These are phyloP conservation scores for Pogonocichla stellata DNA, from an alignment of 2,113 vertebrate genomes.

Conservation along the genomic window DNA sequence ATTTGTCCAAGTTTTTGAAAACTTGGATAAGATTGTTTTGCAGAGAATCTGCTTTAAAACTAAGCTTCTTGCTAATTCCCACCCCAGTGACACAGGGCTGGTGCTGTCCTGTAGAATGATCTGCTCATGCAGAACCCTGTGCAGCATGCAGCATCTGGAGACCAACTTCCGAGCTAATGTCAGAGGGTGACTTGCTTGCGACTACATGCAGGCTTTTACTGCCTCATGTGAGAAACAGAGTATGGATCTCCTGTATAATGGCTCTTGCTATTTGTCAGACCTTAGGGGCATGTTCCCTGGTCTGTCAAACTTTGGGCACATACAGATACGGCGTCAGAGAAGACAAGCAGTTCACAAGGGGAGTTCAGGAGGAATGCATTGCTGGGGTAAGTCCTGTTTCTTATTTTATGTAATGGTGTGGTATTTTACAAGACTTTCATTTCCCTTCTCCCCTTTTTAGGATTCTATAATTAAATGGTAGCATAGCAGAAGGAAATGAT, in stretches of 20 bases:
- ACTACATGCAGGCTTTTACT: neutral
- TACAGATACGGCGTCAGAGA: neutral
- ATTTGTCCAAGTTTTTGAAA: neutral
- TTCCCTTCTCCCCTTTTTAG: neutral
- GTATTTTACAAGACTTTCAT: neutral
- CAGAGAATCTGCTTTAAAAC: neutral
- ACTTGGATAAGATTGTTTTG: neutral
- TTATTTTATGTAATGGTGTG: neutral
- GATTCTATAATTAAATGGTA: neutral
- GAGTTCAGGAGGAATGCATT: neutral
- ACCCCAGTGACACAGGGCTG: neutral
- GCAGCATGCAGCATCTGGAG: neutral
- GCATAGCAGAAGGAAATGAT: fast-evolving
- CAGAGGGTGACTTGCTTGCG: neutral
- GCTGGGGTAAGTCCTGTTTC: neutral
- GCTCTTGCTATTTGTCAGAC: neutral
- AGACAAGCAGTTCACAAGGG: neutral
- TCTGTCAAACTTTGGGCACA: neutral
- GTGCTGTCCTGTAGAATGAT: neutral
- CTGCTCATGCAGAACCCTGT: neutral
- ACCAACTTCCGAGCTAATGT: neutral
- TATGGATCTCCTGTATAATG: neutral
- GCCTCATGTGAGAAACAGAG: neutral
- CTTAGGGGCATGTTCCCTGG: neutral
- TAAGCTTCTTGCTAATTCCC: neutral